phyloP scores from a whole-genome alignment of 2,797 vertebrate species.

The Eulemur coronatus region DNA sequence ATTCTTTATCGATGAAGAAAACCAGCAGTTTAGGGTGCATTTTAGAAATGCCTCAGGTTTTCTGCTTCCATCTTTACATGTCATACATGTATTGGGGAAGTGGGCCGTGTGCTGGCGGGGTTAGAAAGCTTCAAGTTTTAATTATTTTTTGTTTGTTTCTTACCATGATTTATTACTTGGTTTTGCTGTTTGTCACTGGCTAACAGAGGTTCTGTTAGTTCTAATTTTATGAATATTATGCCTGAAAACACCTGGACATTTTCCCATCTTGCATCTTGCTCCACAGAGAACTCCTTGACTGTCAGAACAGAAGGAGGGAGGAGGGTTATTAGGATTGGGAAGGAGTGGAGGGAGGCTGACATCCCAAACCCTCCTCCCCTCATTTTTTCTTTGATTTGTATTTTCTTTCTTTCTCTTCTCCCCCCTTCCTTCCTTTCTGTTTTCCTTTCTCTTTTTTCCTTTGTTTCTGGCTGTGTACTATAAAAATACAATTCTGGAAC shows the following conservation, averaged over 20 bases:
- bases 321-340: neutral
- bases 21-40: neutral
- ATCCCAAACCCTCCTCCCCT: neutral
- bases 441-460: neutral
- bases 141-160: neutral
- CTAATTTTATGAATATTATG: neutral
- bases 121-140: neutral
- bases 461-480: slow-evolving; percentile 32
- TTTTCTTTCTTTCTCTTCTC: neutral
- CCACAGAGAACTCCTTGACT: neutral
- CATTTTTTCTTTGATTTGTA: neutral
- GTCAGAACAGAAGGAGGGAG: neutral
- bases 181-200: neutral
- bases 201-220: neutral
- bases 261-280: neutral
- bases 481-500: slow-evolving; percentile 15
- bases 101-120: neutral
- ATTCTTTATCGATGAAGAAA: neutral
- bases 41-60: neutral
- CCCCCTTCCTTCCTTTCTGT: neutral
- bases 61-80: neutral
- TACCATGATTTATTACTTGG: neutral
- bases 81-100: neutral
- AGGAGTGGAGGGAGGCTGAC: accelerated
- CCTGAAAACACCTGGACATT: neutral